Percentiles rank a stretch among this genome's conserved stretches.
phyloP scores from a whole-genome alignment of 2,888 invertebrate genomes.

The Portevinia maculata region DNA sequence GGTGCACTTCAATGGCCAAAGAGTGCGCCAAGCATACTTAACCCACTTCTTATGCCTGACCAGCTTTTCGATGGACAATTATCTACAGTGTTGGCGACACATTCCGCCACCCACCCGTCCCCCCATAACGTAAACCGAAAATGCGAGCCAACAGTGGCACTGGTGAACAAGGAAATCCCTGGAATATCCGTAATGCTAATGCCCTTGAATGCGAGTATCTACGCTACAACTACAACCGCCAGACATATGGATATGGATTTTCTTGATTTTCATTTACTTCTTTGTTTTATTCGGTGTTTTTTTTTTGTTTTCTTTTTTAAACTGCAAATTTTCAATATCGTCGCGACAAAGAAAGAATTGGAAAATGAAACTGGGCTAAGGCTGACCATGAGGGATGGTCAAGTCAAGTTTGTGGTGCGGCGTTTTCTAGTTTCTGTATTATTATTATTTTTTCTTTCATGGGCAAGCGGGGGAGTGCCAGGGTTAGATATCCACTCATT shows the following conservation, averaged over 20 bases:
- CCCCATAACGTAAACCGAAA: conserved; percentile 42
- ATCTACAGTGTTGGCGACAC: conserved; percentile 42
- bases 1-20: conserved; percentile 31
- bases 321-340: conserved; percentile 31
- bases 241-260: conserved; percentile 40
- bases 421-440: neutral
- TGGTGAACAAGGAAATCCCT: conserved; percentile 64
- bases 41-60: conserved; percentile 72
- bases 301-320: neutral
- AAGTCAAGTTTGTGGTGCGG: conserved; percentile 16
- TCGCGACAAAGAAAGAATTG: conserved; percentile 8
- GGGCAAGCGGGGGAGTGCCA: conserved; percentile 5
- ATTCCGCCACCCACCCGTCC: neutral
- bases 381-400: conserved; percentile 36
- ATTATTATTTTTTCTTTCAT: neutral
- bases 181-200: conserved; percentile 31
- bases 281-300: neutral
- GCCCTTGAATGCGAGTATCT: conserved; percentile 35
- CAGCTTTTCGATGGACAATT: conserved; percentile 56
- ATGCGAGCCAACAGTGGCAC: conserved; percentile 37
- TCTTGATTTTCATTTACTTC: conserved; percentile 39
- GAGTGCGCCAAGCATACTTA: conserved; percentile 61
- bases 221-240: neutral
- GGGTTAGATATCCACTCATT: neutral
- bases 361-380: conserved; percentile 44